Evolutionary conservation across 2,113 vertebrate species (phyloP), one percentile per base, ranked within the genome.

Genomic region (Onychostruthus taczanowskii): DNA sequence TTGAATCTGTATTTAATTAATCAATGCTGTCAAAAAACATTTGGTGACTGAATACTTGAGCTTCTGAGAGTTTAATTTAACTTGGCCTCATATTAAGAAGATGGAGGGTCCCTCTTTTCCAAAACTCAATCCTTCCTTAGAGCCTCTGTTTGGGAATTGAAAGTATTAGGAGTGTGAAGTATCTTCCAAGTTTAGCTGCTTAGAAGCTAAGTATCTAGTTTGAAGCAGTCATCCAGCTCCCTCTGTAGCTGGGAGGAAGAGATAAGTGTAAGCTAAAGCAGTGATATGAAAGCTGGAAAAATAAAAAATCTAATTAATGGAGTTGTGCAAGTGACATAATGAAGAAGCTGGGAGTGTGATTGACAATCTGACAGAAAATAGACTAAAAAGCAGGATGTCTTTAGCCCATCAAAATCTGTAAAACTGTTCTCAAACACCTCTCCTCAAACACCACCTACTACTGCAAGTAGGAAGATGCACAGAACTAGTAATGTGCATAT

Each of bases 191-290:
- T 55, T 93, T 80, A 94, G 59, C 47, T 91, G 35, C 69, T 96
- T 89, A 56, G 67, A 87, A 78, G 66, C 63, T 76, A 92, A 86
- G 50, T 28, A 74, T 74, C 43, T 63, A 50, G 63, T 94, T 74
- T 0, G 59, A 94, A 94, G 90, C 94, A 96, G 79, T 90, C 83
- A 96, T 83, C 90, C 88, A 85, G 35, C 75, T 89, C 75, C 75
- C 85, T 97, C 90, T 88, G 85, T 96, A 97, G 90, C 94, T 96
- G 86, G 23, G 68, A 88, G 39, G 55, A 41, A 86, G 72, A 94
- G 88, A 92, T 90, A 95, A 93, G 63, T 86, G 43, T 35, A 88
- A 92, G 43, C 67, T 94, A 73, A 95, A 76, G 85, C 58, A 76
- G 37, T 43, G 64, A 94, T 85, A 83, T 52, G 23, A 88, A 92